Evolutionary conservation across 2,797 vertebrate species (phyloP).

Genomic region (Myiothlypis coronata): DNA sequence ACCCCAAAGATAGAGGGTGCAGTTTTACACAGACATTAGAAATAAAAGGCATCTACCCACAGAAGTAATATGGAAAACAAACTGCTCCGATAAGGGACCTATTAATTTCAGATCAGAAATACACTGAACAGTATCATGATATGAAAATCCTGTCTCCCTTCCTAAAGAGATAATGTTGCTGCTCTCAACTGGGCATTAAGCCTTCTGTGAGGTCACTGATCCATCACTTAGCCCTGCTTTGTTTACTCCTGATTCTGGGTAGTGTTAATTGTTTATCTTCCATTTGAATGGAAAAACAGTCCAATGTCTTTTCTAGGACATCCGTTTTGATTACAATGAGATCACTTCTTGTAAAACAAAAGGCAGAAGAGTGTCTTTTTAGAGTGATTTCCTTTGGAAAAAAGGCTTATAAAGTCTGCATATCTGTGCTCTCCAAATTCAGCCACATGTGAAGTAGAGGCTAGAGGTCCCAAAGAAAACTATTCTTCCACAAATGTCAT

Average conservation of each 20-base stretch:
- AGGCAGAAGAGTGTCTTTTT: slow-evolving; percentile 16
- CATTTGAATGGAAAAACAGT: slow-evolving; percentile 10
- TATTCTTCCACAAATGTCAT: not conserved
- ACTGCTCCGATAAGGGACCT: not conserved
- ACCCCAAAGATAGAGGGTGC: not conserved
- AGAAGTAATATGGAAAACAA: not conserved
- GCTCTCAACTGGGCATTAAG: rapidly evolving
- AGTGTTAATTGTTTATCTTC: slow-evolving; percentile 12
- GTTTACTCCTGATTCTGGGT: not conserved
- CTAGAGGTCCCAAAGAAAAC: not conserved
- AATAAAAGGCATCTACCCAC: not conserved
- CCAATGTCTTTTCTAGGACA: slow-evolving; percentile 2
- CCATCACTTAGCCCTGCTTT: not conserved
- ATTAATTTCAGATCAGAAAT: not conserved
- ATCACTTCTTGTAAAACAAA: slow-evolving; percentile 46
- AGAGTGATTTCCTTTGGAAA: slow-evolving; percentile 32
- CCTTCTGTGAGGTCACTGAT: not conserved
- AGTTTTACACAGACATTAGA: not conserved
- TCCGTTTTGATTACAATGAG: not conserved
- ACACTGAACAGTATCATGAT: not conserved
- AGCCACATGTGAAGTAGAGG: not conserved
- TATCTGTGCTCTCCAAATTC: not conserved
- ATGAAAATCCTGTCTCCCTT: not conserved
- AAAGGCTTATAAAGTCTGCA: not conserved
- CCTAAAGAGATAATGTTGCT: not conserved